Conservation (phyloP, 2,888 invertebrate species). For the Incurvaria masculella region DNA sequence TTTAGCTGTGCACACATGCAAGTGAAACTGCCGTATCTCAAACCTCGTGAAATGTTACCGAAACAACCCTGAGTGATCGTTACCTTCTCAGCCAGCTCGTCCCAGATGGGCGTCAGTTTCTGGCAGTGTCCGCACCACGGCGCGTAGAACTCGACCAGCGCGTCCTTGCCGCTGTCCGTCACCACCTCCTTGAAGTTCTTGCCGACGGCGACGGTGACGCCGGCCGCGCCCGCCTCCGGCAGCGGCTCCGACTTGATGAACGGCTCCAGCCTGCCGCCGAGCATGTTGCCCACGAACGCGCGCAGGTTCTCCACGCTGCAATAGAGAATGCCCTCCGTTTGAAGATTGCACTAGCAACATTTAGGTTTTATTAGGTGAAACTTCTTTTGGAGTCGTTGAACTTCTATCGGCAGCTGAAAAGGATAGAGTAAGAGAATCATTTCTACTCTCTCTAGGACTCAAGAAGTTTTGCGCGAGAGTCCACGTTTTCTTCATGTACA, state of each 20-base stretch:
- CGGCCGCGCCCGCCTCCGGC: slow-evolving; percentile 80
- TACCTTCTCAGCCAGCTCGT: slow-evolving; percentile 88
- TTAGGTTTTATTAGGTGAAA: too few species aligned
- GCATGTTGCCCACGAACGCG: slow-evolving; percentile 78
- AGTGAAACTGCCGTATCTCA: not conserved
- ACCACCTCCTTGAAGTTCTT: slow-evolving; percentile 97
- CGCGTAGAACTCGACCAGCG: slow-evolving; percentile 97
- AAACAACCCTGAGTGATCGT: slow-evolving; percentile 6
- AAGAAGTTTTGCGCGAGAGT: too few species aligned
- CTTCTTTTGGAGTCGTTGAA: too few species aligned
- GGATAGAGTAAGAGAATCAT: too few species aligned
- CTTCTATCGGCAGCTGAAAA: too few species aligned
- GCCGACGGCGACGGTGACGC: slow-evolving; percentile 88
- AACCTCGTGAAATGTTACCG: not conserved
- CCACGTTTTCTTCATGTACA: too few species aligned
- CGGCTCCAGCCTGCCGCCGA: slow-evolving; percentile 80
- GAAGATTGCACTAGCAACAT: too few species aligned
- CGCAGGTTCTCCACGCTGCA: slow-evolving; percentile 78
- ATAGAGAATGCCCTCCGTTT: too few species aligned
- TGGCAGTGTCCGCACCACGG: slow-evolving; percentile 99
- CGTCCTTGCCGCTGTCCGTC: slow-evolving; percentile 86
- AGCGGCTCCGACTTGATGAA: slow-evolving; percentile 94
- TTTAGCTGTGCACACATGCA: not conserved
- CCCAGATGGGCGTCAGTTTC: slow-evolving; percentile 88
- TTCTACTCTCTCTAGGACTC: too few species aligned